phyloP scores from a whole-genome alignment of 1,140 invertebrate genomes.

The Drosophila pruinosa region DNA sequence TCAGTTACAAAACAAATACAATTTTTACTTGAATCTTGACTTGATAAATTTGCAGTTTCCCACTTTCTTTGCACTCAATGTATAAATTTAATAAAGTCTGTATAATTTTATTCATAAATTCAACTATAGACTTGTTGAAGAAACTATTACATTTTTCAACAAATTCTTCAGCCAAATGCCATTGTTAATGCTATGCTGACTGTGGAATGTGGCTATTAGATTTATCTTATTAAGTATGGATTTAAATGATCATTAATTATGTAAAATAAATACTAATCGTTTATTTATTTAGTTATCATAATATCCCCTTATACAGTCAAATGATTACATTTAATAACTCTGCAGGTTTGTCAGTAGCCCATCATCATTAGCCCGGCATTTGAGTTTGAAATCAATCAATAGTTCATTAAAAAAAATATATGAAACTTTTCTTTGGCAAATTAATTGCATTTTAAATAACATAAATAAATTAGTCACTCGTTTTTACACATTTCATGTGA shows the following conservation, averaged over 20 bases:
- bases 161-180: neutral
- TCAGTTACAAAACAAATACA: no score
- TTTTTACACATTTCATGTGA: conserved; percentile 6
- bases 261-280: neutral
- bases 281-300: conserved; percentile 16
- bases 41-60: no score
- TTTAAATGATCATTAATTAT: conserved; percentile 1
- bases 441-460: conserved; percentile 36
- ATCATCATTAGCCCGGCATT: conserved; percentile 22
- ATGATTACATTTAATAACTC: conserved; percentile 6
- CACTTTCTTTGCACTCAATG: no score
- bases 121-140: no score
- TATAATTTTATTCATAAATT: neutral
- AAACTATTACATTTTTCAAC: neutral
- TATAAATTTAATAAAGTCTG: no score
- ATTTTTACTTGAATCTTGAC: no score
- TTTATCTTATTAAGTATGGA: neutral
- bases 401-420: conserved; percentile 28
- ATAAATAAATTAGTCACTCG: conserved; percentile 24
- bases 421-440: conserved; percentile 17
- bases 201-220: neutral
- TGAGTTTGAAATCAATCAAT: conserved; percentile 35
- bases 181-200: neutral
- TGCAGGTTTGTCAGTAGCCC: neutral
- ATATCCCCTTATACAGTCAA: conserved; percentile 1